A percentile compares a stretch with the other conserved stretches of the same genome.
These are phyloP conservation scores for Bombus terrestris DNA, from an alignment of 1,140 invertebrate genomes.

Conservation along the genomic window DNA sequence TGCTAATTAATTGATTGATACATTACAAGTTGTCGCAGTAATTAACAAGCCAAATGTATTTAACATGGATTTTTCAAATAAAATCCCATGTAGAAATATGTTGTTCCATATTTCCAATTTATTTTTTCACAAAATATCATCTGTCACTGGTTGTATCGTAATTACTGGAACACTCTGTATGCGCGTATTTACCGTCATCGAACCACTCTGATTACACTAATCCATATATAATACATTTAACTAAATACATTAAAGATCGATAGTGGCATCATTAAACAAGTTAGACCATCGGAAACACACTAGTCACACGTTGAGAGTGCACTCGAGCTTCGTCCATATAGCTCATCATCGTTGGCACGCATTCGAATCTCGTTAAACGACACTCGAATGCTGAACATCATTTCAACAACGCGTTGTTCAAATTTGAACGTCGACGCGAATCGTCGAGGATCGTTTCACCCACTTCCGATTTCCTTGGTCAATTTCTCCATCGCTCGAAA, in stretches of 20 bases:
- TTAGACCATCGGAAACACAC: not conserved
- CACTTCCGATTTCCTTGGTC: not conserved
- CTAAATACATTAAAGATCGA: not conserved
- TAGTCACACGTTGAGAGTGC: not conserved
- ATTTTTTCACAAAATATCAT: too few relatives aligned
- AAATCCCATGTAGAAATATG: too few relatives aligned
- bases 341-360: not conserved
- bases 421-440: not conserved
- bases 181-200: not conserved
- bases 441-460: not conserved
- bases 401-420: conserved; percentile 7
- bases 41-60: not conserved
- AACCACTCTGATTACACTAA: not conserved
- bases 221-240: not conserved
- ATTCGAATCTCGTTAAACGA: conserved; percentile 30
- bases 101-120: too few relatives aligned
- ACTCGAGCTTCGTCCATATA: not conserved
- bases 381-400: conserved; percentile 9
- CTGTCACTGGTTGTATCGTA: not conserved
- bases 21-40: not conserved
- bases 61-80: not conserved
- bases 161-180: not conserved
- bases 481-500: not conserved
- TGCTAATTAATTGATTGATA: not conserved
- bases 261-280: not conserved